Evolutionary conservation across 2,113 vertebrate species (phyloP).

Genomic region (Gallinago jamesoni): DNA sequence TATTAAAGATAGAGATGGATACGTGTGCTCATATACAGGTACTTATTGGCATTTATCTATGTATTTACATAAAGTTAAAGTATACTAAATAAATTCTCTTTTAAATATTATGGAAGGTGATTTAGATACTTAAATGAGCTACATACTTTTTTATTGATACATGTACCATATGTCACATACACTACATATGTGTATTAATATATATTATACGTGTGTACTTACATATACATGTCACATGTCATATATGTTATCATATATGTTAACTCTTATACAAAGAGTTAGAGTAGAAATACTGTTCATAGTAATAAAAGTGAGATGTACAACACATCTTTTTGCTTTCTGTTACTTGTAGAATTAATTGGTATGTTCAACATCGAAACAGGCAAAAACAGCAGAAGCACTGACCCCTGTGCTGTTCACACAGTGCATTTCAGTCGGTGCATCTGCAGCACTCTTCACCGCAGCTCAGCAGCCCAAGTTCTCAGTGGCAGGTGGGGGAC

Average conservation of each 20-base stretch:
- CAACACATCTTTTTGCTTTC: not conserved
- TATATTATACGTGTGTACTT: not conserved
- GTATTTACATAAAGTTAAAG: not conserved
- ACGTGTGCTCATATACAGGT: not conserved
- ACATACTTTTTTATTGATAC: not conserved
- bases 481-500: not conserved
- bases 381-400: not conserved
- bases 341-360: not conserved
- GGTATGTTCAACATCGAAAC: not conserved
- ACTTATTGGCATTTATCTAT: not conserved
- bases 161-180: not conserved
- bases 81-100: too few species aligned
- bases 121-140: not conserved
- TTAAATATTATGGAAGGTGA: not conserved
- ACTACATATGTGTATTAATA: not conserved
- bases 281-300: not conserved
- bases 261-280: not conserved
- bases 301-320: not conserved
- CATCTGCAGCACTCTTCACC: not conserved
- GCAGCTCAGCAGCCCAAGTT: not conserved
- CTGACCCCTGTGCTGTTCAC: not conserved
- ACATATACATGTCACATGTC: not conserved
- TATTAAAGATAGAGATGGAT: not conserved
- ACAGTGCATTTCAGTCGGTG: fast-evolving
- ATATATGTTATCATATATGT: not conserved